These are phyloP conservation scores for Anas platyrhynchos DNA, from an alignment of 2,113 vertebrate genomes.

Conservation along the genomic window DNA sequence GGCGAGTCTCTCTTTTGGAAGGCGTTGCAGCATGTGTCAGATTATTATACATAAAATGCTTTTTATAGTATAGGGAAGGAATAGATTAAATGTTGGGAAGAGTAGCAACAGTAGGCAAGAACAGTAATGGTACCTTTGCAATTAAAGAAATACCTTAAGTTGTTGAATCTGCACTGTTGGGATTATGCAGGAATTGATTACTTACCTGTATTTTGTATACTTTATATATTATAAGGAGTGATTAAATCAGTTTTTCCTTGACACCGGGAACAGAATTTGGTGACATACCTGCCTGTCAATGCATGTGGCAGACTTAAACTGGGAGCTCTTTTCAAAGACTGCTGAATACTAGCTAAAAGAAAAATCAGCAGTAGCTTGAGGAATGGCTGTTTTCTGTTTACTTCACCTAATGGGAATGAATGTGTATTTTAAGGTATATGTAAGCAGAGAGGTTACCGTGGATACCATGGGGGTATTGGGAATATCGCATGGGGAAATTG, in stretches of 20 bases:
- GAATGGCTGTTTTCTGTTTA: neutral
- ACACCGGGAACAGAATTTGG: neutral
- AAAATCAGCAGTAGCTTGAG: neutral
- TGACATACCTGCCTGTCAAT: neutral
- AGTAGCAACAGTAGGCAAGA: neutral
- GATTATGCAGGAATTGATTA: neutral
- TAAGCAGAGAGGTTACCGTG: conserved; percentile 52
- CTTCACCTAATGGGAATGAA: conserved; percentile 55
- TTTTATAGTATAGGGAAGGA: neutral
- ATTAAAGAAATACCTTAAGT: neutral
- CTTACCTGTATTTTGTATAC: neutral
- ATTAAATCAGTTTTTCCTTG: neutral
- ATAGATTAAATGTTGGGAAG: neutral
- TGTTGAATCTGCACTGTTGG: neutral
- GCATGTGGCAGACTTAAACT: neutral
- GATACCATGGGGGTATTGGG: conserved; percentile 39
- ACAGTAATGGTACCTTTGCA: neutral
- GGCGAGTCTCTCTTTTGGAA: neutral
- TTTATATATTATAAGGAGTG: neutral
- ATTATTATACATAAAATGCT: neutral
- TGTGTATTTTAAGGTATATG: conserved; percentile 33
- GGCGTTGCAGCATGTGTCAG: neutral
- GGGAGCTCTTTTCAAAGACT: neutral
- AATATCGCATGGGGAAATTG: conserved; percentile 38
- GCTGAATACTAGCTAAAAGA: conserved; percentile 25